phyloP scores from a whole-genome alignment of 2,888 invertebrate species.

The Proisotoma minuta region DNA sequence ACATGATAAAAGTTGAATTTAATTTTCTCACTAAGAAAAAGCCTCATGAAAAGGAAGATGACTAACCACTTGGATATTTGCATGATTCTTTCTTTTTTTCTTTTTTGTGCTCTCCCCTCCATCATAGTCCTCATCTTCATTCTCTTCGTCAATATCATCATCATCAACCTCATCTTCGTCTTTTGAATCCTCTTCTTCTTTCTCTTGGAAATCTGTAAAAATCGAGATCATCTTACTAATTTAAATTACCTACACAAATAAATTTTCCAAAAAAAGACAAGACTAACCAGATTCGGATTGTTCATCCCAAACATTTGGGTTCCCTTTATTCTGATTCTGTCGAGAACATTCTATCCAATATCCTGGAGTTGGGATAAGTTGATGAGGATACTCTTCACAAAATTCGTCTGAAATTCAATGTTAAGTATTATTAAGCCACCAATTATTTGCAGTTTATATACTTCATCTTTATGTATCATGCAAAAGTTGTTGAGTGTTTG shows the following conservation, averaged over 20 bases:
- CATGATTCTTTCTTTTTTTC: constrained; percentile 44
- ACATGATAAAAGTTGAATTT: too few species aligned
- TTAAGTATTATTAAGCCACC: too few species aligned
- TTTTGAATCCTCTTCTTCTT: constrained; percentile 48
- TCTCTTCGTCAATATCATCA: constrained; percentile 42
- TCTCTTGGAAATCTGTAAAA: constrained; percentile 45
- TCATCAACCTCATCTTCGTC: constrained; percentile 49
- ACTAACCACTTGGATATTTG: constrained; percentile 42
- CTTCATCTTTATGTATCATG: too few species aligned
- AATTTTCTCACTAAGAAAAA: too few species aligned
- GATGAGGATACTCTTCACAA: constrained; percentile 88
- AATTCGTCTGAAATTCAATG: constrained; percentile 74
- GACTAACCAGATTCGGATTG: constrained; percentile 39
- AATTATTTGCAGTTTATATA: too few species aligned
- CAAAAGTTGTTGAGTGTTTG: too few species aligned
- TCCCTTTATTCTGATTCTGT: constrained; percentile 58
- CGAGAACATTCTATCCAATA: constrained; percentile 96
- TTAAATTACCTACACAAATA: neutral
- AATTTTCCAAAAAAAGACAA: neutral
- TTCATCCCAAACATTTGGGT: constrained; percentile 69
- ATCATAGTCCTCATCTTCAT: constrained; percentile 30
- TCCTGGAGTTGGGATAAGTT: constrained; percentile 81
- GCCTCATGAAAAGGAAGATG: too few species aligned
- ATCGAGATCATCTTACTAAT: neutral
- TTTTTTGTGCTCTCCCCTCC: constrained; percentile 31